Conservation (phyloP, 2,888 invertebrate species). For the Clunio marinus region DNA sequence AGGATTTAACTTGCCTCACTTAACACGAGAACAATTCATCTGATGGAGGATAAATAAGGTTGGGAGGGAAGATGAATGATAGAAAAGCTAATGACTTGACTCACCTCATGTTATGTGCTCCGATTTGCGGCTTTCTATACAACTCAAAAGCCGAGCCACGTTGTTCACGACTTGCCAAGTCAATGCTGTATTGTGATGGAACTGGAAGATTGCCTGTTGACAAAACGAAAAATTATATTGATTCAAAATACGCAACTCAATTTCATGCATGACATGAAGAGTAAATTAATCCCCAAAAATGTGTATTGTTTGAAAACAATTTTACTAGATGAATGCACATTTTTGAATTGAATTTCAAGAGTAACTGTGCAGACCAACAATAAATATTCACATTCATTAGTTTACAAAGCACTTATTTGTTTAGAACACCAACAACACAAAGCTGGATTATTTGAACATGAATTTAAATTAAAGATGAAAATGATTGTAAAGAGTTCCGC, state of each 20-base stretch:
- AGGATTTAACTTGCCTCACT: not conserved
- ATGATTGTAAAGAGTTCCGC: too few relatives aligned
- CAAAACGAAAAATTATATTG: conserved; percentile 8
- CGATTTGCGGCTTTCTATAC: conserved; percentile 77
- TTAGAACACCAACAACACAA: too few relatives aligned
- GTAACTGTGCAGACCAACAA: too few relatives aligned
- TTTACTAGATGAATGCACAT: too few relatives aligned
- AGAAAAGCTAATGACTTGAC: conserved; percentile 40
- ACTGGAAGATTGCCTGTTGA: conserved; percentile 47
- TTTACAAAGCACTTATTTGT: too few relatives aligned
- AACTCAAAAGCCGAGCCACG: conserved; percentile 92
- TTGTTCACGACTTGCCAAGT: conserved; percentile 80
- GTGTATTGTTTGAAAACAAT: too few relatives aligned
- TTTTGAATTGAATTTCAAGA: too few relatives aligned
- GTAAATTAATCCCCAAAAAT: too few relatives aligned
- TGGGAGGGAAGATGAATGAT: not conserved
- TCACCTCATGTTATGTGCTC: conserved; percentile 71
- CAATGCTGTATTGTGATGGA: conserved; percentile 52
- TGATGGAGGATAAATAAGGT: not conserved
- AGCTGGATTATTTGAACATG: too few relatives aligned
- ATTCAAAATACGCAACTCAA: not conserved
- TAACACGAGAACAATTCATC: not conserved
- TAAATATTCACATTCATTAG: too few relatives aligned
- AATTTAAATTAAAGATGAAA: too few relatives aligned
- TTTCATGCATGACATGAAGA: not conserved